Base-by-base conservation (phyloP, 2,888 invertebrate genomes). In the Branchipolynoe longqiensis region DNA sequence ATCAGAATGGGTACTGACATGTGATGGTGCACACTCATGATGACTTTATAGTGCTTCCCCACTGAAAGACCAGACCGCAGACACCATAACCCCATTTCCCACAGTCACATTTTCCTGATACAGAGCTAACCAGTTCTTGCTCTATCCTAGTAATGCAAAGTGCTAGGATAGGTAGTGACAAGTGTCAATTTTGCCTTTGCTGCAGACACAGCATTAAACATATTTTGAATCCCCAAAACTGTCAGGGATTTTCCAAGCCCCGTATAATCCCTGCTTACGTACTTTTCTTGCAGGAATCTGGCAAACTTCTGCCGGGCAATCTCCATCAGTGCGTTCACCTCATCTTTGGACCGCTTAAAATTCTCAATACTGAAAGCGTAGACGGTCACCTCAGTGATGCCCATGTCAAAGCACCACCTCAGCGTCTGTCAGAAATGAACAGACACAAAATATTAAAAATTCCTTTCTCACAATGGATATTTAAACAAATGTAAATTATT, bases 321-420 rank as follows among this genome's bases (percentile, higher is more conserved):
- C 88, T 96, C 95, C 96, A 99, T 96, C 54, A 99, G 95, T 14
- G 96, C 96, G 90, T 96, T 95, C 0, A 99, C 98, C 95, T 99
- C 99, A 83, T 98, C 96, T 91, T 96, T 94, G 85, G 96, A 96
- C 85, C 99, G 95, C 93, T 99, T 99, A 92, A 99, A 99, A 94
- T 99, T 99, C 94, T 99, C 99, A 93, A 99, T 99, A 94, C 99
- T 99, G 93, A 99, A 99, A 54, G 99, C 99, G 94, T 99, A 99
- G 0, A 99, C 97, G 8, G 99, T 99, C 0, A 99, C 98, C 95
- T 99, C 98, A 54, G 95, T 95, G 87, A 99, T 96, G 14, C 97
- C 99, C 85, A 99, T 94, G 92, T 98, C 97, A 85, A 96, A 94
- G 93, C 99, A 99, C 97, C 97, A 97, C 94, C 96, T 95, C 25